Conservation (phyloP, 1,140 invertebrate species). For the Sipha flava region DNA sequence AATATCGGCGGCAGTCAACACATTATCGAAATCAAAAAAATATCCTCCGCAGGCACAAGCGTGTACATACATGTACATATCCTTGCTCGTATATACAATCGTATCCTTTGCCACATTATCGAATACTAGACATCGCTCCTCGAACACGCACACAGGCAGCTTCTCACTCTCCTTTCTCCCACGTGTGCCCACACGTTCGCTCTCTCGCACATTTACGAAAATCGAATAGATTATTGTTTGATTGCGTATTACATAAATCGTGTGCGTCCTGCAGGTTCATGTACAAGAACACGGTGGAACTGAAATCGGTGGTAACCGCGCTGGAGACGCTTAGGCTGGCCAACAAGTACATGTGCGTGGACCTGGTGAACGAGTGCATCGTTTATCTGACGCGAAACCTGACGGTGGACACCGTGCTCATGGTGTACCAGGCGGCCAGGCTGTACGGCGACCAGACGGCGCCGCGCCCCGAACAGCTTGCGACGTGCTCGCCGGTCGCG, state of each 20-base stretch:
- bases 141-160: too few species aligned
- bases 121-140: too few species aligned
- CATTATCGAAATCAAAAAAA: too few species aligned
- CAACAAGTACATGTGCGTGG: slow-evolving; percentile 58
- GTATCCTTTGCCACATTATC: too few species aligned
- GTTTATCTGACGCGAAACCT: slow-evolving; percentile 50
- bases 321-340: slow-evolving; percentile 57
- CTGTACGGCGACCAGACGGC: slow-evolving; percentile 6
- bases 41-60: too few species aligned
- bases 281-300: slow-evolving; percentile 53
- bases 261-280: slow-evolving; percentile 47
- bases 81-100: too few species aligned
- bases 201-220: too few species aligned
- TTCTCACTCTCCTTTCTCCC: too few species aligned
- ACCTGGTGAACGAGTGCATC: slow-evolving; percentile 53
- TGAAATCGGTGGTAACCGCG: slow-evolving; percentile 56
- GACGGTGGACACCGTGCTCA: slow-evolving; percentile 46
- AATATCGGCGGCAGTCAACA: too few species aligned
- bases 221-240: too few species aligned
- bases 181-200: too few species aligned
- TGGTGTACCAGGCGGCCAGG: slow-evolving; percentile 46
- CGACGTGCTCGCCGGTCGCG: background rate
- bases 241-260: background rate
- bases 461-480: background rate
- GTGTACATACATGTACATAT: too few species aligned